Percentiles rank a stretch among this genome's conserved stretches.
These are phyloP conservation scores for Eupsilia transversa DNA, from an alignment of 2,888 invertebrate species.

Conservation along the genomic window DNA sequence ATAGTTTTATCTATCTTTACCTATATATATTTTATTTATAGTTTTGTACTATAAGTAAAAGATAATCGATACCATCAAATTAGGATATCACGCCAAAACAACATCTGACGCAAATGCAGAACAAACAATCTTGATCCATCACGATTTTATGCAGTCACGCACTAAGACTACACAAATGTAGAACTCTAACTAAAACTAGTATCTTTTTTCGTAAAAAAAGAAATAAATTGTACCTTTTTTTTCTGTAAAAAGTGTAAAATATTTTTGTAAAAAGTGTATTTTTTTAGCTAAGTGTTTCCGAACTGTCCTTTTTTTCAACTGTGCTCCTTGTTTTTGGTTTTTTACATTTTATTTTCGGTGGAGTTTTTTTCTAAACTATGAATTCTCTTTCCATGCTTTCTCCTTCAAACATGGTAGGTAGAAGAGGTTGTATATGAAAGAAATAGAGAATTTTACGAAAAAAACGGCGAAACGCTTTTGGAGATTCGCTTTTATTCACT, in stretches of 20 bases:
- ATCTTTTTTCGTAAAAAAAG: slow-evolving; percentile 37
- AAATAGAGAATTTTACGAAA: slow-evolving; percentile 75
- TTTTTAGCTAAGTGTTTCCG: slow-evolving; percentile 50
- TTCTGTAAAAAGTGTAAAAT: slow-evolving; percentile 3
- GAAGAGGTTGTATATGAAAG: slow-evolving; percentile 89
- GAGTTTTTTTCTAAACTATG: slow-evolving; percentile 83
- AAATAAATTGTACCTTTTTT: slow-evolving; percentile 2
- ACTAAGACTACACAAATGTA: slow-evolving; percentile 40
- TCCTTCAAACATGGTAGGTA: slow-evolving; percentile 90
- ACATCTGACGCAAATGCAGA: slow-evolving; percentile 59
- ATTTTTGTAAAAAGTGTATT: slow-evolving; percentile 28
- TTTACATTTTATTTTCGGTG: slow-evolving; percentile 69
- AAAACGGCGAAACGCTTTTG: slow-evolving; percentile 55
- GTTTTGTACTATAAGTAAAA: neutral
- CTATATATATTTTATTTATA: too few species aligned
- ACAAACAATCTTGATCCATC: slow-evolving; percentile 60
- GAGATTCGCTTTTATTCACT: slow-evolving; percentile 58
- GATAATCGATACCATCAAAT: slow-evolving; percentile 47
- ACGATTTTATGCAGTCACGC: slow-evolving; percentile 56
- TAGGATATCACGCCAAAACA: slow-evolving; percentile 64
- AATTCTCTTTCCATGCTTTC: slow-evolving; percentile 90
- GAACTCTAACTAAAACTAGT: slow-evolving; percentile 23
- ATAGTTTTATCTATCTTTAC: neutral
- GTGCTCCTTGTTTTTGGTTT: slow-evolving; percentile 69
- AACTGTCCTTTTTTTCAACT: slow-evolving; percentile 68